A percentile compares a stretch with the other conserved stretches of the same genome.
These are phyloP conservation scores for Saccostrea cuccullata DNA, from an alignment of 1,140 invertebrate genomes.

Conservation along the genomic window DNA sequence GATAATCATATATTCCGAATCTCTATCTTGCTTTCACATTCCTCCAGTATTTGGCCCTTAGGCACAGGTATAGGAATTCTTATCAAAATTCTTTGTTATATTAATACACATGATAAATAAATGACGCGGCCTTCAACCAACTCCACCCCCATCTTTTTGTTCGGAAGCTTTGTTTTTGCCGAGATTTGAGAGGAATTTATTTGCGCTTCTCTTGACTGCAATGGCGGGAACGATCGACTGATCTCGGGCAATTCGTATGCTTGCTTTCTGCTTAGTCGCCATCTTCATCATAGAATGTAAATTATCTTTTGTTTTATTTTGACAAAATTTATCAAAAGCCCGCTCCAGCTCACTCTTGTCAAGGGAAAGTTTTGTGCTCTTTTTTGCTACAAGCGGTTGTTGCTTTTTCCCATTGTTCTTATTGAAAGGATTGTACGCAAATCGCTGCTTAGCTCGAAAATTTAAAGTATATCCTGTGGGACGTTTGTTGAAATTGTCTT, in stretches of 20 bases:
- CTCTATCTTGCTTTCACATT: background rate
- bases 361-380: slow-evolving; percentile 41
- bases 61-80: too few species aligned
- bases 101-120: too few species aligned
- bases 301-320: slow-evolving; percentile 57
- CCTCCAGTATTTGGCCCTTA: background rate
- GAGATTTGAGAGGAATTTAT: slow-evolving; percentile 11
- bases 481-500: slow-evolving; percentile 45
- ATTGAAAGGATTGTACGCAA: background rate
- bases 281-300: slow-evolving; percentile 60
- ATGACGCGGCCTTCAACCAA: background rate
- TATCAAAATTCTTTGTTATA: too few species aligned
- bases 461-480: background rate
- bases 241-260: slow-evolving; percentile 57
- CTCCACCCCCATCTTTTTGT: background rate
- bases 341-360: slow-evolving; percentile 43
- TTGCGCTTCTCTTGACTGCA: slow-evolving; percentile 48
- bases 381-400: slow-evolving; percentile 43
- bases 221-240: slow-evolving; percentile 57
- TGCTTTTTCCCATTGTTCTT: background rate
- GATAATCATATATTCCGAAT: background rate
- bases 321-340: slow-evolving; percentile 64
- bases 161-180: background rate
- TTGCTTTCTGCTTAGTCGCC: slow-evolving; percentile 64
- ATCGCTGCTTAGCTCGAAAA: background rate